These are phyloP conservation scores for Tipula lateralis DNA, from an alignment of 2,888 invertebrate species.

Conservation along the genomic window DNA sequence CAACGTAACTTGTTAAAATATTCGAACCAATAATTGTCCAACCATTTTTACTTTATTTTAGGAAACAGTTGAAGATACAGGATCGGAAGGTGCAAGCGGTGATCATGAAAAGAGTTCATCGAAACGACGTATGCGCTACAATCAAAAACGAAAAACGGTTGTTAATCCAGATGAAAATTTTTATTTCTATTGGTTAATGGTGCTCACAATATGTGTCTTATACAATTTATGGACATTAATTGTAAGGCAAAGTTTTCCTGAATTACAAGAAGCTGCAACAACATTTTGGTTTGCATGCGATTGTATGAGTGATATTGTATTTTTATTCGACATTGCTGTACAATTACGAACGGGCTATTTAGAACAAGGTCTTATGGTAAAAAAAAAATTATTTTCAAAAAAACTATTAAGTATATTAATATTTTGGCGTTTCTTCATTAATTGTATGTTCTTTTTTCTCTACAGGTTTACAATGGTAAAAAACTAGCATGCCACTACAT, in stretches of 20 bases:
- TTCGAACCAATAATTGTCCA: neutral
- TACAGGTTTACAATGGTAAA: constrained; percentile 81
- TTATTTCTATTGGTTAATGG: constrained; percentile 92
- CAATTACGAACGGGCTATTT: constrained; percentile 92
- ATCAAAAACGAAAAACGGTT: constrained; percentile 72
- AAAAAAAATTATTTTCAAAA: constrained; percentile 36
- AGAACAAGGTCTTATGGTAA: constrained; percentile 87
- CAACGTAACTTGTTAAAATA: too few relatives aligned
- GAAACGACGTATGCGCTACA: constrained; percentile 61
- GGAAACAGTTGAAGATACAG: constrained; percentile 64
- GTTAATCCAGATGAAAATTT: constrained; percentile 94
- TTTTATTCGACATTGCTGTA: constrained; percentile 81
- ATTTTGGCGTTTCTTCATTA: neutral
- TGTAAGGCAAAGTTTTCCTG: constrained; percentile 90
- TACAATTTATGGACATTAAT: constrained; percentile 96
- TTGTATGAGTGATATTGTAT: constrained; percentile 79
- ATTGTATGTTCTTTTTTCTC: neutral
- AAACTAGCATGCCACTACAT: constrained; percentile 88
- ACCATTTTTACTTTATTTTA: too few relatives aligned
- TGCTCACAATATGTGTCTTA: constrained; percentile 81
- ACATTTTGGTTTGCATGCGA: constrained; percentile 79
- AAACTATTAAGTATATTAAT: neutral
- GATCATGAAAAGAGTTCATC: constrained; percentile 55
- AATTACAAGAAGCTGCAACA: constrained; percentile 71
- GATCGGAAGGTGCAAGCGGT: constrained; percentile 62